Conservation (phyloP, 1,140 invertebrate species). For the Bombus picipes region DNA sequence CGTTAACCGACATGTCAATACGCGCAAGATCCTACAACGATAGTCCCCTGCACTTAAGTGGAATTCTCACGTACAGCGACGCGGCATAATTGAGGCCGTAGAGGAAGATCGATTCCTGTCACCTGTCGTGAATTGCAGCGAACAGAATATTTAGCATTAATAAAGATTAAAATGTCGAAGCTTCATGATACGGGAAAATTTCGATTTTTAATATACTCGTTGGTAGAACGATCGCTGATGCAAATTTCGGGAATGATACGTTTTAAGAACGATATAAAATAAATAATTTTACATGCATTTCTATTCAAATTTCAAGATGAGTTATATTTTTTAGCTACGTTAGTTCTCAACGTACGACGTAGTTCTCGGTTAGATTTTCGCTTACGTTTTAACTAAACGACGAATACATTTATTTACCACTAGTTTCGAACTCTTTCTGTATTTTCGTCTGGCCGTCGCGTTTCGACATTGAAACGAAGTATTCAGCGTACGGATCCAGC, state of each 20-base stretch:
- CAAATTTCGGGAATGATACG: too few species aligned
- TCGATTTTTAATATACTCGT: background rate
- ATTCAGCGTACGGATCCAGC: background rate
- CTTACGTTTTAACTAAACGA: background rate
- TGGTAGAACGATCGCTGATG: too few species aligned
- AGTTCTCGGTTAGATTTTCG: too few species aligned
- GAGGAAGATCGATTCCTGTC: slow-evolving; percentile 31
- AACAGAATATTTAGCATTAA: background rate
- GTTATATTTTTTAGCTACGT: too few species aligned
- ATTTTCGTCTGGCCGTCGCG: too few species aligned
- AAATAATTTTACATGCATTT: too few species aligned
- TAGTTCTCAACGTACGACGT: too few species aligned
- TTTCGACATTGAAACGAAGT: slow-evolving; percentile 56
- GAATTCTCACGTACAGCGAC: slow-evolving; percentile 49
- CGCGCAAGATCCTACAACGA: slow-evolving; percentile 52
- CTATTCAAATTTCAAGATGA: too few species aligned
- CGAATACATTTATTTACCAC: too few species aligned
- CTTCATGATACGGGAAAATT: background rate
- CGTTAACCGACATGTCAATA: slow-evolving; percentile 52
- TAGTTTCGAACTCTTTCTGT: too few species aligned
- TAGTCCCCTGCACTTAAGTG: slow-evolving; percentile 46
- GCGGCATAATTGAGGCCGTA: slow-evolving; percentile 52
- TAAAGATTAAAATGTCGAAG: background rate
- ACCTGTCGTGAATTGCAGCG: background rate
- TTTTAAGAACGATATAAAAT: too few species aligned